Conservation (phyloP, 2,888 invertebrate genomes). For the Synergus umbraculus region DNA sequence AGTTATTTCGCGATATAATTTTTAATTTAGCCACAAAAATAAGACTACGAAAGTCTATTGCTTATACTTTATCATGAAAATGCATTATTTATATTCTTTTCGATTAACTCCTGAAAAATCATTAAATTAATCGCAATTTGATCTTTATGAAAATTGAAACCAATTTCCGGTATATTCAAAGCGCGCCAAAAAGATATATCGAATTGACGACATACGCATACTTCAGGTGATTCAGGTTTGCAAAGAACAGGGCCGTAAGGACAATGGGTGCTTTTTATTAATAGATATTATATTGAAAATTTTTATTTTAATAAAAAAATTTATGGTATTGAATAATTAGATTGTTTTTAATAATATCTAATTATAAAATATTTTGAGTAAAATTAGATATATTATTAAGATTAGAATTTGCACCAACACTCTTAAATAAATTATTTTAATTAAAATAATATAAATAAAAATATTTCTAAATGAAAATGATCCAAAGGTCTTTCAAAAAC, state of each 20-base stretch:
- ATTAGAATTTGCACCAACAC: no score
- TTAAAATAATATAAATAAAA: no score
- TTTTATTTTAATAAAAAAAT: not conserved
- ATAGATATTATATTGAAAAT: not conserved
- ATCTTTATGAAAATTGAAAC: not conserved
- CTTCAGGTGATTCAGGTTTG: not conserved
- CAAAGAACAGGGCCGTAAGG: not conserved
- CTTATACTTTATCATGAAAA: not conserved
- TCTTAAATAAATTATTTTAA: no score
- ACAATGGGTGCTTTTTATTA: not conserved
- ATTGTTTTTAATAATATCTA: no score
- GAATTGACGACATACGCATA: not conserved
- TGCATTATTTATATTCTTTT: not conserved
- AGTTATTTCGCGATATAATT: not conserved
- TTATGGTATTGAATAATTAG: not conserved
- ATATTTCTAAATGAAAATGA: no score
- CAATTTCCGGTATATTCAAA: not conserved
- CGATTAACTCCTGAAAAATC: not conserved
- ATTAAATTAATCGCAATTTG: not conserved
- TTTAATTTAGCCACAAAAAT: not conserved
- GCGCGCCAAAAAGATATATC: constrained; percentile 4
- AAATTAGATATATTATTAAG: no score
- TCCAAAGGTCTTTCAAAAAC: not conserved
- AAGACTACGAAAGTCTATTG: no score
- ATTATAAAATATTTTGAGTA: no score